These are phyloP conservation scores for Dasysyrphus albostriatus DNA, from an alignment of 2,888 invertebrate genomes.

Conservation along the genomic window DNA sequence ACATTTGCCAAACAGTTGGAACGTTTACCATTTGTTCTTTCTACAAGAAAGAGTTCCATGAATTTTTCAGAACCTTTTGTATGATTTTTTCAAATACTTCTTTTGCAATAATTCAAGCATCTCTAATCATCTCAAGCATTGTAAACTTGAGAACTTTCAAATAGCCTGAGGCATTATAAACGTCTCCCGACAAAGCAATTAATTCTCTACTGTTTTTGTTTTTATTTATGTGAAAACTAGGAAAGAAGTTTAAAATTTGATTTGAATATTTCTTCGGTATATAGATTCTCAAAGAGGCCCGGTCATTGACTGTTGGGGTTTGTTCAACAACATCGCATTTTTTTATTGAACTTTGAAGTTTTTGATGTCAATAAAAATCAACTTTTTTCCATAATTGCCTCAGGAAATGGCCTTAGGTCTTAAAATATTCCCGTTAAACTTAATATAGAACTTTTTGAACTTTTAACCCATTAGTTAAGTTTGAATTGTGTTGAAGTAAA, in stretches of 20 bases:
- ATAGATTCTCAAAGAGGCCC: neutral
- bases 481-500: conserved; percentile 43
- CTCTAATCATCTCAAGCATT: neutral
- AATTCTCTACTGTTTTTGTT: neutral
- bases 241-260: neutral
- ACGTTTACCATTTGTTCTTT: too few species aligned
- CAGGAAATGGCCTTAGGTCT: conserved; percentile 53
- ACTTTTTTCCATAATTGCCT: conserved; percentile 30
- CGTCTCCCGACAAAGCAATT: neutral
- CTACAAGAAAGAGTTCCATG: too few species aligned
- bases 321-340: conserved; percentile 6
- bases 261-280: neutral
- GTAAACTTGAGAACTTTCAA: neutral
- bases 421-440: neutral
- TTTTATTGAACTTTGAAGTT: too few species aligned
- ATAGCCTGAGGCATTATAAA: conserved; percentile 1
- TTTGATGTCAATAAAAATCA: neutral
- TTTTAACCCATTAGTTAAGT: conserved; percentile 39
- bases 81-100: too few species aligned
- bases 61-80: too few species aligned
- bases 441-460: conserved; percentile 28
- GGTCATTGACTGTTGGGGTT: conserved; percentile 59
- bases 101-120: neutral
- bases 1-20: too few species aligned
- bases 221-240: neutral